A percentile compares a stretch with the other conserved stretches of the same genome.
Conservation (phyloP, 2,113 vertebrate species). For the Glaucidium brasilianum region DNA sequence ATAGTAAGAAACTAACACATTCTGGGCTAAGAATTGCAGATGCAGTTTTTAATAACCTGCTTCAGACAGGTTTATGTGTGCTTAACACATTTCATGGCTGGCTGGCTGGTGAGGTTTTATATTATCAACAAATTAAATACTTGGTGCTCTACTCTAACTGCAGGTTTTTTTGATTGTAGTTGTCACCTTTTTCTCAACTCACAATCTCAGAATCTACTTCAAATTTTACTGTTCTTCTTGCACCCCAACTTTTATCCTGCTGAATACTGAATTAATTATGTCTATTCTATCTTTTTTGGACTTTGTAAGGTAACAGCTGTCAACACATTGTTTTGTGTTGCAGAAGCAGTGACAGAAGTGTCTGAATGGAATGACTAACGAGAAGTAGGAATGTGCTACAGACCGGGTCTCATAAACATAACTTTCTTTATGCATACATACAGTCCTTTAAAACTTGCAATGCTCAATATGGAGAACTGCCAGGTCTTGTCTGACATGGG, state of each 20-base stretch:
- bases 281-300: not conserved
- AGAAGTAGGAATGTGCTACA: not conserved
- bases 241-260: not conserved
- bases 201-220: not conserved
- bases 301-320: not conserved
- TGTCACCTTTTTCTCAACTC: not conserved
- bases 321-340: not conserved
- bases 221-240: not conserved
- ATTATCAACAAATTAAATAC: not conserved
- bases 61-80: not conserved
- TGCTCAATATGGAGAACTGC: not conserved
- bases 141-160: not conserved
- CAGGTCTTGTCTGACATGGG: not conserved
- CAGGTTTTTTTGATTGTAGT: not conserved
- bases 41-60: not conserved
- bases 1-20: not conserved
- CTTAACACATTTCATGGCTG: not conserved
- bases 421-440: fast-evolving
- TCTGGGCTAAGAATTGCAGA: not conserved
- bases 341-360: not conserved
- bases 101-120: not conserved
- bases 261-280: not conserved
- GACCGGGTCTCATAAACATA: not conserved
- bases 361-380: not conserved
- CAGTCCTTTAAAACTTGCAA: not conserved